Base-by-base conservation (phyloP, 2,113 vertebrate species). In the Poeciliopsis prolifica region DNA sequence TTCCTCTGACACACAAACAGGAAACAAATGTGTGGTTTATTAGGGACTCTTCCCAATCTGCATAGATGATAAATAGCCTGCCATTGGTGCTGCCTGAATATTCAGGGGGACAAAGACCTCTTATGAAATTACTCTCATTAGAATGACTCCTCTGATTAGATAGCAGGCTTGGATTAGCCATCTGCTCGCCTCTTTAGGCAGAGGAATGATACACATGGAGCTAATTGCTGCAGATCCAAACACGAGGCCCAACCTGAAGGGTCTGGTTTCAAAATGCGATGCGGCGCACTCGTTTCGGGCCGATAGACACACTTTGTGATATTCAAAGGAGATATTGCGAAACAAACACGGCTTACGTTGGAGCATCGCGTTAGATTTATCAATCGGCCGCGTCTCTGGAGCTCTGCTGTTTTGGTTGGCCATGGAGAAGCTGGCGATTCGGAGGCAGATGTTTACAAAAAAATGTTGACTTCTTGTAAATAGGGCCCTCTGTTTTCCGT, bases 1-100 rank as follows among this genome's bases (percentile, higher is more conserved):
- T 83, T 84, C 60, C 80, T 73, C 66, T 61, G 73, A 81, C 65
- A 72, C 77, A 81, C 88, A 75, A 84, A 44, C 89, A 92, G 85
- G 88, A 91, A 92, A 86, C 87, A 89, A 91, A 88, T 81, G 89
- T 91, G 92, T 88, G 84, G 75, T 88, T 89, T 90, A 91, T 91
- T 89, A 77, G 75, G 61, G 83, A 74, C 85, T 89, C 82, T 81
- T 89, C 90, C 85, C 87, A 91, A 84, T 89, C 83, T 83, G 72
- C 5, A 67, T 80, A 61, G 76, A 80, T 91, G 91, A 91, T 91
- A 80, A 87, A 92, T 90, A 79, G 84, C 75, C 77, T 29, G 78
- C 75, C 63, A 80, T 51, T 77, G 83, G 82, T 78, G 87, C 85
- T 89, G 78, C 9, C 84, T 80, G 74, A 89, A 88, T 81, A 87